Evolutionary conservation across 1,140 invertebrate species (phyloP), one percentile per base, ranked within the genome.

Genomic region (Euborellia annulipes): DNA sequence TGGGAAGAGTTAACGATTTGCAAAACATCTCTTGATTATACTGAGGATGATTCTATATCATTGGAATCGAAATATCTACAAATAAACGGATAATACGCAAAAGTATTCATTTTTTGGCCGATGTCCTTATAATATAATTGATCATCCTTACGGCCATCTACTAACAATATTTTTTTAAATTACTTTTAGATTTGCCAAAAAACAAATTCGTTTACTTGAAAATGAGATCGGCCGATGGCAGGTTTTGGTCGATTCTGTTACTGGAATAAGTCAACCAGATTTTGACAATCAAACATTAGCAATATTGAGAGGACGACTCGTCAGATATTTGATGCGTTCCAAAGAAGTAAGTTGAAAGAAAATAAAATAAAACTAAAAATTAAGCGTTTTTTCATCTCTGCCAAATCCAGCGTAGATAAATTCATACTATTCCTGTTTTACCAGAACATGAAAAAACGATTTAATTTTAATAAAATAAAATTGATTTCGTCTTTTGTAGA

Each of bases 291-390:
- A 93, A 62, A 95, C 91, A 0, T 69, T 95, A 36, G 93, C 90
- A 0, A 85, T 96, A 40, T 68, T 98, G n/a, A 68, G 87, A 30
- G 94, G 94, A 6, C 71, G 90, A 49, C 74, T 91, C 50, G 91
- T 97, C 6, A 71, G 91, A 32, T 97, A 94, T 65, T 71, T 95
- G 16, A 96, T 96, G 88, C 70, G 89, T 47, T 93, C 88, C n/a
- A 73, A 80, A 62, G 89, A 96, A 72, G 85, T 88, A 58, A 65
- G 64, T 56, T 46, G n/a, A n/a, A n/a, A n/a, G n/a, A n/a, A n/a
- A n/a, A n/a, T n/a, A n/a, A n/a, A n/a, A n/a, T n/a, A n/a, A n/a
- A n/a, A n/a, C n/a, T n/a, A n/a, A n/a, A n/a, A n/a, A n/a, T n/a
- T n/a, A n/a, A n/a, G n/a, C n/a, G n/a, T n/a, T n/a, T n/a, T n/a